Evolutionary conservation across 2,888 invertebrate genomes (phyloP), one percentile per base, ranked within the genome.

Genomic region (Lycaena phlaeas): DNA sequence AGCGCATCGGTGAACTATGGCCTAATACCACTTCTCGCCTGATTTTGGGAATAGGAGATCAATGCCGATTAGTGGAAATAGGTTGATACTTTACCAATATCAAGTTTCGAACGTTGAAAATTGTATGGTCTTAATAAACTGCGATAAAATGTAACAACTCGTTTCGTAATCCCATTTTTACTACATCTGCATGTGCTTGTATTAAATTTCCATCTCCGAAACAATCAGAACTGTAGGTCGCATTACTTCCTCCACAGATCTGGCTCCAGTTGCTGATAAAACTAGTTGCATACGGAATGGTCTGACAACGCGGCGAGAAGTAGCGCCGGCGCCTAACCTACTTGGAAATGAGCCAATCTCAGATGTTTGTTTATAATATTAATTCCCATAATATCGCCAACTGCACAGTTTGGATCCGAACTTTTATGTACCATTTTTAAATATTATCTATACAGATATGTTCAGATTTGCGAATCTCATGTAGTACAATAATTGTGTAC

Each of bases 311-410:
- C 58, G 60, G 57, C 41, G 38, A 28, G 38, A 42, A 41, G 44
- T 65, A 65, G 74, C 74, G 77, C 75, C 75, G 74, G 72, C 71
- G 71, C 66, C 65, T 64, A 69, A 64, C 67, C 69, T 66, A 68
- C 60, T 79, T 84, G 82, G 82, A 69, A 40, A 47, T 38, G 31
- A 29, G 76, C 82, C 82, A 84, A 66, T 58, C 54, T 59, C 61
- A 57, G 64, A 62, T 65, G 68, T 77, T 79, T 81, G 81, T 82
- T 78, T 81, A 75, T 75, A 75, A 71, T 64, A 73, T 71, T 75
- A 69, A 75, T 72, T 59, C 61, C 56, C 61, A 59, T 64, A 64
- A 59, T 61, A 61, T 61, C 56, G 56, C 55, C 54, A 54, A 56
- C 57, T 55, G 57, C 53, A 51, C 47, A 49, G 50, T 47, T 52